These are phyloP conservation scores for Brachionus plicatilis DNA, from an alignment of 1,140 invertebrate species.

Conservation along the genomic window DNA sequence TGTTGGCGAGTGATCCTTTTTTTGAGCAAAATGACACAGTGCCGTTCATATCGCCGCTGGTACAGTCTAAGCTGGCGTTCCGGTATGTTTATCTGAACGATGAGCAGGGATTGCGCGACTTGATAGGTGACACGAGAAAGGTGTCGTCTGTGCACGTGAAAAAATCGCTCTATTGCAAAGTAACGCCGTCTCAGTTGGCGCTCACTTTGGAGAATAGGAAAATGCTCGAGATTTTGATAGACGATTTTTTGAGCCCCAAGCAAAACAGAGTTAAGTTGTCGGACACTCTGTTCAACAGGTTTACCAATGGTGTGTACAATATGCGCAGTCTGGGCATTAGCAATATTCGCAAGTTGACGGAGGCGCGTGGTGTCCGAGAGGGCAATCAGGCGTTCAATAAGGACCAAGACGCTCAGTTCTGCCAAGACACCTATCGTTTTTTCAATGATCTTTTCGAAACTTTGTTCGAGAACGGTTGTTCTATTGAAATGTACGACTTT, in stretches of 20 bases:
- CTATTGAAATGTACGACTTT: conserved; percentile 43
- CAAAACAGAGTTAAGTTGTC: conserved; percentile 46
- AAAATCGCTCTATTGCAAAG: conserved; percentile 40
- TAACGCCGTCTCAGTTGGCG: conserved; percentile 52
- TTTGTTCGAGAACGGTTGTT: conserved; percentile 43
- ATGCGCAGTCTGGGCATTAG: conserved; percentile 49
- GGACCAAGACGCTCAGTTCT: not conserved
- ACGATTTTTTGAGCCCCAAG: conserved; percentile 45
- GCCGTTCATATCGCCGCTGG: conserved; percentile 55
- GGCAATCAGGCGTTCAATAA: conserved; percentile 56
- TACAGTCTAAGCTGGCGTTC: conserved; percentile 55
- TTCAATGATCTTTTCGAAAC: conserved; percentile 35
- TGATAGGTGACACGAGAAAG: conserved; percentile 51
- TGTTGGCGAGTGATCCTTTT: conserved; percentile 56
- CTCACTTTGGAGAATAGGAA: conserved; percentile 49
- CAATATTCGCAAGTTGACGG: conserved; percentile 48
- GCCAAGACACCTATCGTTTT: conserved; percentile 40
- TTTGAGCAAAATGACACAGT: conserved; percentile 55
- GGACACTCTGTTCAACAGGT: conserved; percentile 23
- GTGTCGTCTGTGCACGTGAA: conserved; percentile 46
- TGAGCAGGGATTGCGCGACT: conserved; percentile 47
- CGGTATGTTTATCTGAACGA: conserved; percentile 54
- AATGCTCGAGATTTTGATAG: conserved; percentile 48
- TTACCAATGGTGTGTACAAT: conserved; percentile 46
- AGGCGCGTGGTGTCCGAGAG: conserved; percentile 55